Evolutionary conservation across 2,113 vertebrate species (phyloP).

Genomic region (Phodopus roborovskii): DNA sequence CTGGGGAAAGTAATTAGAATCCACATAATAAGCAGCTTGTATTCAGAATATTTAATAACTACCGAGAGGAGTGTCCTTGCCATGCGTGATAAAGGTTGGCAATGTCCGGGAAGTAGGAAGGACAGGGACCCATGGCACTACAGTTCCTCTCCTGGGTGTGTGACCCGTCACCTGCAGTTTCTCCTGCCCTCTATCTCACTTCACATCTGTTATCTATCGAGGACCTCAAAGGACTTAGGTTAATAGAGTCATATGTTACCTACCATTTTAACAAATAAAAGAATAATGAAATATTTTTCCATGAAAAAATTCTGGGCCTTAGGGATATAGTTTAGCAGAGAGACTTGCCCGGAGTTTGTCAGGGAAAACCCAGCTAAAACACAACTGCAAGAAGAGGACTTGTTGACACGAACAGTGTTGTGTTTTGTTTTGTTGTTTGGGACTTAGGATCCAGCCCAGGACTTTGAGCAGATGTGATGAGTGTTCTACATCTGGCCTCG

Average conservation of each 20-base stretch:
- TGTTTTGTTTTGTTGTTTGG: neutral
- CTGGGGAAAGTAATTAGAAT: slow-evolving; percentile 33
- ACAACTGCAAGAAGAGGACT: neutral
- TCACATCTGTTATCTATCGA: neutral
- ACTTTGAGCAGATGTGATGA: no score
- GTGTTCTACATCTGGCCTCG: neutral
- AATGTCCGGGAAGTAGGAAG: neutral
- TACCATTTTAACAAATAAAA: slow-evolving; percentile 47
- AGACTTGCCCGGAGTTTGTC: neutral
- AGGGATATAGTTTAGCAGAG: no score
- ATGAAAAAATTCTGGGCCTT: slow-evolving; percentile 6
- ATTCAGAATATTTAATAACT: slow-evolving; percentile 14
- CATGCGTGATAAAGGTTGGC: neutral
- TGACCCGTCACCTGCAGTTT: neutral
- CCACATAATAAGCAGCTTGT: neutral
- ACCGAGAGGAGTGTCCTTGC: neutral
- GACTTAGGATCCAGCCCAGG: neutral
- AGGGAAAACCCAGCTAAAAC: neutral
- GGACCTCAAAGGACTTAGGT: neutral
- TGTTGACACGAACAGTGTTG: neutral
- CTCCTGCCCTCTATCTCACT: neutral
- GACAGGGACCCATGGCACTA: neutral
- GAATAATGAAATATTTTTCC: neutral
- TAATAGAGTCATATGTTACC: neutral
- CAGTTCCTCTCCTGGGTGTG: neutral